Evolutionary conservation across 1,140 invertebrate genomes (phyloP), one percentile per base, ranked within the genome.

Genomic region (Globodera rostochiensis): DNA sequence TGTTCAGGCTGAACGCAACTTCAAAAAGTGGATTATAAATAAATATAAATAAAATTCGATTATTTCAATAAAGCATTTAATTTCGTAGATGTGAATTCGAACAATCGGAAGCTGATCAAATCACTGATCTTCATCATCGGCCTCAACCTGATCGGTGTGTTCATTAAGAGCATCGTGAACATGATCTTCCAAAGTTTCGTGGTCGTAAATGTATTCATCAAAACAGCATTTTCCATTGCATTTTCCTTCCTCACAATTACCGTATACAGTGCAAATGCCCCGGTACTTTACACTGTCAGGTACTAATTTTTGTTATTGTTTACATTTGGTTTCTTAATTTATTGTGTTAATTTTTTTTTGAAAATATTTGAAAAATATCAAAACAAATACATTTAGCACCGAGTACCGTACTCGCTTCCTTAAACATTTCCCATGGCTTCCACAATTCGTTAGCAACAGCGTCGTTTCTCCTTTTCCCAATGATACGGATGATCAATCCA

Each of bases 201-300:
- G 9, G 9, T 19, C 21, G 67, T 70, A 8, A 70, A 70, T n/a
- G 67, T n/a, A 8, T 70, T 70, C 67, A 19, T 70, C 67, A 70
- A 45, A 25, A 21, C 9, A 9, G 11, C 67, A 11, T 70, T 70
- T 45, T 25, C 67, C 21, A 21, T 70, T 19, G 67, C 21, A 21
- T 25, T 70, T 21, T 70, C 67, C 11, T 70, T 21, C 67, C 36
- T 70, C 67, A 45, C 36, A 45, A 70, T 70, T 19, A n/a, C 36
- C 67, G 67, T 70, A 36, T 36, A 36, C 3, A 36, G 36, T 36
- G 36, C 36, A 36, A 36, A 36, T 36, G 36, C 60, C 13, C 67
- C 67, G 36, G 67, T 70, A 21, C 67, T 70, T 8, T 70, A 70
- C 67, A 70, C 25, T 45, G 11, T 11, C 67, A 70, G 67, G 67